Conservation (phyloP, 2,113 vertebrate species). For the Apistogramma diplotaenia region DNA sequence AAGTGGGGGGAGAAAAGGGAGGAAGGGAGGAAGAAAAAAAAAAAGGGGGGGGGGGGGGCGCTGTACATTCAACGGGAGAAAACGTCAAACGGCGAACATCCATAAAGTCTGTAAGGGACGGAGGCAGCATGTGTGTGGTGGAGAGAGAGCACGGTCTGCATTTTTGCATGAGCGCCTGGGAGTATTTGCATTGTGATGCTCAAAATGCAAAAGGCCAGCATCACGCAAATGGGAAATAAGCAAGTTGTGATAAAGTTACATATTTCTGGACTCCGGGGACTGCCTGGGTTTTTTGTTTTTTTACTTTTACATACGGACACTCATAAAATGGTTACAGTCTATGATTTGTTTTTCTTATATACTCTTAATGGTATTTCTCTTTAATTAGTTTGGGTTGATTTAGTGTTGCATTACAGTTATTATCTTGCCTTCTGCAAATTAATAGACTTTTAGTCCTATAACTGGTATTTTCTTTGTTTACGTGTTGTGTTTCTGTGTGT, state of each 20-base stretch:
- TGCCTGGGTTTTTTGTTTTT: background rate
- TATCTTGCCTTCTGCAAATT: background rate
- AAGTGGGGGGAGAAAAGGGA: constrained; percentile 15
- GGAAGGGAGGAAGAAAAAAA: constrained; percentile 22
- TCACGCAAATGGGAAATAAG: constrained; percentile 29
- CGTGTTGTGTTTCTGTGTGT: background rate
- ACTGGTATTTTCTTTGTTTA: background rate
- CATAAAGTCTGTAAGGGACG: constrained; percentile 56
- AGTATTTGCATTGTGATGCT: constrained; percentile 47
- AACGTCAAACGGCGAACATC: constrained; percentile 60
- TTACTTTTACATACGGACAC: background rate
- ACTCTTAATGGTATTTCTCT: background rate
- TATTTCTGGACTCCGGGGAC: constrained; percentile 15
- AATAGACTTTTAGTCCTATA: background rate
- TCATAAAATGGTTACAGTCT: background rate
- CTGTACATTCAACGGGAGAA: constrained; percentile 45
- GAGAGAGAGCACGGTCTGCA: constrained; percentile 26
- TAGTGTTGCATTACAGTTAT: background rate
- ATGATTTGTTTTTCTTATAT: background rate
- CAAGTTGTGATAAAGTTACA: constrained; percentile 11
- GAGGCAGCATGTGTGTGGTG: constrained; percentile 27
- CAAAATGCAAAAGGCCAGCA: constrained; percentile 40
- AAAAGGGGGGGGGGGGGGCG: constrained; percentile 5
- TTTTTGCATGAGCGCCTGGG: constrained; percentile 45
- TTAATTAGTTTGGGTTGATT: background rate